Evolutionary conservation across 2,797 vertebrate genomes (phyloP).

Genomic region (Cossypha dichroa): DNA sequence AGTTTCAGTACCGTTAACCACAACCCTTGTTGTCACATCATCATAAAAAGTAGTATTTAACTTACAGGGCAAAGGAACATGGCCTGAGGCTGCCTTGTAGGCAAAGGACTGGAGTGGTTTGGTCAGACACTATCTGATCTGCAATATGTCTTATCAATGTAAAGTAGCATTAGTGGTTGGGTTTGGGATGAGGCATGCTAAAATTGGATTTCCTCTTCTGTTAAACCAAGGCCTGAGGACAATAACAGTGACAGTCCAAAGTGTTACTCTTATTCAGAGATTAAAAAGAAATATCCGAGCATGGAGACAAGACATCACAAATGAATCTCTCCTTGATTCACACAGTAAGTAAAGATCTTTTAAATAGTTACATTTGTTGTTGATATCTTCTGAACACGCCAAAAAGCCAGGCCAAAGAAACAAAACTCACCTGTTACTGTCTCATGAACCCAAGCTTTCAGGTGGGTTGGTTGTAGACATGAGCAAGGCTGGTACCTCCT

Average conservation of each 20-base stretch:
- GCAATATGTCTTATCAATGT: neutral
- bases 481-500: neutral
- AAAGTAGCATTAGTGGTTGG: neutral
- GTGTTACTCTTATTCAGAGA: neutral
- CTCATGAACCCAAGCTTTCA: neutral
- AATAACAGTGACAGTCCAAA: neutral
- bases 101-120: neutral
- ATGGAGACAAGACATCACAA: neutral
- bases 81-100: neutral
- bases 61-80: neutral
- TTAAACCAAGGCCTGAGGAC: neutral
- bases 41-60: neutral
- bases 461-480: fast-evolving
- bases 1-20: neutral
- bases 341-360: neutral
- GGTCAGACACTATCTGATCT: neutral
- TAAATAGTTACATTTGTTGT: neutral
- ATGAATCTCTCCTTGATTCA: neutral
- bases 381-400: neutral
- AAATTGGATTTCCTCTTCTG: neutral
- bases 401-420: neutral
- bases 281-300: neutral
- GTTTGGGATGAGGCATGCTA: neutral
- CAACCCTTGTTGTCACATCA: neutral
- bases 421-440: neutral